Percentiles rank a stretch among this genome's conserved stretches.
These are phyloP conservation scores for Spongilla lacustris DNA, from an alignment of 37 sponge, comb jelly and placozoan species.

Conservation along the genomic window DNA sequence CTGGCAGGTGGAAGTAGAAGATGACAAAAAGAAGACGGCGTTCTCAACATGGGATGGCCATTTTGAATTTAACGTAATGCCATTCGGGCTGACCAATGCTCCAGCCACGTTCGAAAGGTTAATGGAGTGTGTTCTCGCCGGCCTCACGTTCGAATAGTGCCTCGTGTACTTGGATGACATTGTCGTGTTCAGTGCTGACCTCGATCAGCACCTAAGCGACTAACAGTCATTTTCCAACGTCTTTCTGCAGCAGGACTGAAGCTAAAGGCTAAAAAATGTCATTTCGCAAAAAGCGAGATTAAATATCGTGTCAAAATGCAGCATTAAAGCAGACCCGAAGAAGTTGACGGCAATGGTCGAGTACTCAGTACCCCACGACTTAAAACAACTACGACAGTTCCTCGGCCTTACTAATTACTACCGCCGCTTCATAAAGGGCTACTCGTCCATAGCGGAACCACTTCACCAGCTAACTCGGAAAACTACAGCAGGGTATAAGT, in stretches of 20 bases:
- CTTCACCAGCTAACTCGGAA: slow-evolving; percentile 25
- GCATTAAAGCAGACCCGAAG: not conserved
- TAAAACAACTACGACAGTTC: slow-evolving; percentile 32
- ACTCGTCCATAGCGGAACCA: slow-evolving; percentile 25
- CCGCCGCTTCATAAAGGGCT: slow-evolving; percentile 21
- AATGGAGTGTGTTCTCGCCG: slow-evolving; percentile 37
- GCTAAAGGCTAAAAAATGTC: slow-evolving; percentile 12
- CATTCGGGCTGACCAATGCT: slow-evolving; percentile 22
- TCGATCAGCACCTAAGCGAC: slow-evolving; percentile 13
- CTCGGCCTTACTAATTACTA: slow-evolving; percentile 35
- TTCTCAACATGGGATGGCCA: slow-evolving; percentile 25
- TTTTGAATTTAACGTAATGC: slow-evolving; percentile 36
- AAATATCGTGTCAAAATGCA: not conserved
- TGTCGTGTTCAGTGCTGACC: slow-evolving; percentile 16
- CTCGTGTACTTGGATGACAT: slow-evolving; percentile 31
- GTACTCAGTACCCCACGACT: slow-evolving; percentile 16
- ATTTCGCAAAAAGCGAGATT: slow-evolving; percentile 16
- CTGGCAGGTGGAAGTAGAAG: slow-evolving; percentile 26
- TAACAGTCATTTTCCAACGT: not conserved
- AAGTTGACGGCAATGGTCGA: not conserved
- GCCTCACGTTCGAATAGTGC: not conserved
- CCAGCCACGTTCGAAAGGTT: slow-evolving; percentile 24
- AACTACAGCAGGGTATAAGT: slow-evolving; percentile 7
- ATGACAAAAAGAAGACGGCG: slow-evolving; percentile 17
- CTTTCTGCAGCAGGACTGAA: slow-evolving; percentile 18